Conservation (phyloP, 2,888 invertebrate species). For the Dascillus cervinus region DNA sequence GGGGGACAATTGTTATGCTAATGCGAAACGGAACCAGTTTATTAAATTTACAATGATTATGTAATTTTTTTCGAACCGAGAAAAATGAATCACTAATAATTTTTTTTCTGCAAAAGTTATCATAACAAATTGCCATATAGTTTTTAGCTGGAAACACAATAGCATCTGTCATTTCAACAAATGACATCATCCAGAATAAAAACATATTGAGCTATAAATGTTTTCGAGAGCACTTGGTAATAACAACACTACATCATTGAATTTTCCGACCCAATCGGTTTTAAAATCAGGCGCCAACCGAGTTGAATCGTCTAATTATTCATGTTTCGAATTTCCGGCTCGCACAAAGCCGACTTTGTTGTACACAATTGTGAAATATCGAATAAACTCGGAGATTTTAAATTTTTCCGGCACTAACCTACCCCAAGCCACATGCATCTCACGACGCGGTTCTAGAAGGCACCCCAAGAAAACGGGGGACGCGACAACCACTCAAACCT, state of each 20-base stretch:
- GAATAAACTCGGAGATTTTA: too few relatives aligned
- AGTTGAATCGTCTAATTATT: conserved; percentile 3
- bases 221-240: conserved; percentile 11
- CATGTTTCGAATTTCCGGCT: conserved; percentile 13
- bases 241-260: conserved; percentile 17
- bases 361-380: too few relatives aligned
- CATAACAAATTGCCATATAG: conserved; percentile 8
- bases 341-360: too few relatives aligned
- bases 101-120: conserved; percentile 12
- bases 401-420: too few relatives aligned
- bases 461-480: too few relatives aligned
- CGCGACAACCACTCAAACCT: conserved; percentile 18
- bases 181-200: conserved; percentile 20
- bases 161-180: conserved; percentile 20
- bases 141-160: conserved; percentile 19
- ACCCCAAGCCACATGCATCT: too few relatives aligned
- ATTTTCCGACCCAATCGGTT: conserved; percentile 17
- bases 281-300: conserved; percentile 21
- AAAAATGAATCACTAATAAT: conserved; percentile 8
- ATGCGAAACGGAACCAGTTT: conserved; percentile 40
- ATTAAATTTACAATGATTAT: too few relatives aligned
- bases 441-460: too few relatives aligned
- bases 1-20: conserved; percentile 43
- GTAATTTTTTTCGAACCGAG: too few relatives aligned
- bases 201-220: conserved; percentile 14